Evolutionary conservation across 2,113 vertebrate genomes (phyloP).

Genomic region (Chloroceryle aenea): DNA sequence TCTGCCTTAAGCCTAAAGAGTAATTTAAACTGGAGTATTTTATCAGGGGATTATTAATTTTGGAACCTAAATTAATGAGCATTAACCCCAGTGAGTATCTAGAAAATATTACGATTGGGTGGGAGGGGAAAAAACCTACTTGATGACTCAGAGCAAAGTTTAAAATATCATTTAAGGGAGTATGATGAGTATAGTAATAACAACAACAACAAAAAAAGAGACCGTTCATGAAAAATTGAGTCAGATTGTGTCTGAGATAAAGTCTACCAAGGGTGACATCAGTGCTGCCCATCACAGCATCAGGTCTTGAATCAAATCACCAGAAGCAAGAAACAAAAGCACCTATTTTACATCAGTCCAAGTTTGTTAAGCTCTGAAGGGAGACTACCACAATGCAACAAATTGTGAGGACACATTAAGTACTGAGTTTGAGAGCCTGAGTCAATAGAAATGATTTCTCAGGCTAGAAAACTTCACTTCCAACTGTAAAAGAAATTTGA

Average conservation of each 20-base stretch:
- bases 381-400: background rate
- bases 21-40: constrained; percentile 37
- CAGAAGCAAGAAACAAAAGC: background rate
- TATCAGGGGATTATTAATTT: constrained; percentile 39
- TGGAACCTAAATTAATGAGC: constrained; percentile 33
- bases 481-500: background rate
- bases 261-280: background rate
- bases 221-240: background rate
- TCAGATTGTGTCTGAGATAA: background rate
- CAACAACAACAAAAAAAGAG: background rate
- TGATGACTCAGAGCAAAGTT: background rate
- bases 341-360: background rate
- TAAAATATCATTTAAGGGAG: constrained; percentile 1
- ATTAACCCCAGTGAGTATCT: constrained; percentile 1
- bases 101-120: constrained; percentile 2
- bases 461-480: background rate
- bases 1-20: background rate
- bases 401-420: background rate
- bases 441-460: background rate
- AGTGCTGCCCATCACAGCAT: background rate
- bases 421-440: background rate
- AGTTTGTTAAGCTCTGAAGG: background rate
- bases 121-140: background rate
- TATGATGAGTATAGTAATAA: background rate
- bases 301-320: background rate